These are phyloP conservation scores for Ceraclea dissimilis DNA, from an alignment of 2,888 invertebrate species.

Conservation along the genomic window DNA sequence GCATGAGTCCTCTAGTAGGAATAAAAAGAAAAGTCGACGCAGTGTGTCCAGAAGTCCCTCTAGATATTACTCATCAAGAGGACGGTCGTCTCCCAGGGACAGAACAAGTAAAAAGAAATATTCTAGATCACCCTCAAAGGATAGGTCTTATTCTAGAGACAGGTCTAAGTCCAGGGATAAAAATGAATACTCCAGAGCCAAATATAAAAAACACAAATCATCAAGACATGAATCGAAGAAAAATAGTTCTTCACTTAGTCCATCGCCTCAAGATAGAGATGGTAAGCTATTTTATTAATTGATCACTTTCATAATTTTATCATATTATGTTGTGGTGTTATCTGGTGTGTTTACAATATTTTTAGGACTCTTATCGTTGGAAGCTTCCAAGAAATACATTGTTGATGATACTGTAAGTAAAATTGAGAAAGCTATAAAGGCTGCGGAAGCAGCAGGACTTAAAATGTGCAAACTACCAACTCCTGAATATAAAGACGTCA, in stretches of 20 bases:
- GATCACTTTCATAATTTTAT: not conserved
- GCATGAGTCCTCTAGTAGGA: slow-evolving; percentile 33
- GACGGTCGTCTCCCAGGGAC: slow-evolving; percentile 38
- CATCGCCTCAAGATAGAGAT: slow-evolving; percentile 14
- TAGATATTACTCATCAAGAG: slow-evolving; percentile 17
- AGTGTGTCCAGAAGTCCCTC: slow-evolving; percentile 27
- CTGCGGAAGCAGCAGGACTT: slow-evolving; percentile 44
- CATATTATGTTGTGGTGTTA: not conserved
- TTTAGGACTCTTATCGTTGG: slow-evolving; percentile 6
- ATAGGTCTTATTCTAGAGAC: slow-evolving; percentile 37
- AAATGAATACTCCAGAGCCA: slow-evolving; percentile 29
- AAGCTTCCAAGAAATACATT: slow-evolving; percentile 30
- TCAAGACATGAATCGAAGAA: slow-evolving; percentile 11
- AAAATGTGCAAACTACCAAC: slow-evolving; percentile 48
- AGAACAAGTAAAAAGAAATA: slow-evolving; percentile 35
- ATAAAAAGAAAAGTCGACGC: slow-evolving; percentile 36
- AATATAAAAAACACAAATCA: slow-evolving; percentile 8
- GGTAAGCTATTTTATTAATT: slow-evolving; percentile 1
- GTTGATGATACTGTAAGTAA: slow-evolving; percentile 43
- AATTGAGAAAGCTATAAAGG: slow-evolving; percentile 44
- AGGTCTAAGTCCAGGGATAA: slow-evolving; percentile 32
- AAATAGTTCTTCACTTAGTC: slow-evolving; percentile 16
- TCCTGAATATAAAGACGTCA: slow-evolving; percentile 43
- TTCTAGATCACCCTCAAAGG: slow-evolving; percentile 41
- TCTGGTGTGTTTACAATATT: not conserved